A percentile compares a stretch with the other conserved stretches of the same genome.
Evolutionary conservation across 2,888 invertebrate species (phyloP).

Genomic region (Graphium colonna): DNA sequence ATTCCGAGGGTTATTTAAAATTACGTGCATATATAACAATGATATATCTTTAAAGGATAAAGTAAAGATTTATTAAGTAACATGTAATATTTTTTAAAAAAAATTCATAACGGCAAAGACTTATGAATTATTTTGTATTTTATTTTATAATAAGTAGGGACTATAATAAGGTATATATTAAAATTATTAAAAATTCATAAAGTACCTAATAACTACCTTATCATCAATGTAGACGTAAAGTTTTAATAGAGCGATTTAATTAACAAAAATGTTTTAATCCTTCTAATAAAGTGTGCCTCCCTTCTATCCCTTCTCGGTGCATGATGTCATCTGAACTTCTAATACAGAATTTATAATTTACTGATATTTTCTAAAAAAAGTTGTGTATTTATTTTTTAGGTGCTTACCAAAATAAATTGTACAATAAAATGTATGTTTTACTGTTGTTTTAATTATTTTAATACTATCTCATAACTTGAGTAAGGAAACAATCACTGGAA

Average conservation of each 20-base stretch:
- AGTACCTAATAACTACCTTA: too few species aligned
- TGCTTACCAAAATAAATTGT: background rate
- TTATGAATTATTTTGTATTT: background rate
- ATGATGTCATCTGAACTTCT: too few species aligned
- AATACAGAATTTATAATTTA: too few species aligned
- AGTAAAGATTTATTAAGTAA: background rate
- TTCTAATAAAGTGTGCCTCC: too few species aligned
- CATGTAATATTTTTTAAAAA: background rate
- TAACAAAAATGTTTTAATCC: too few species aligned
- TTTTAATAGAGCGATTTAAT: too few species aligned
- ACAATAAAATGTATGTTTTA: too few species aligned
- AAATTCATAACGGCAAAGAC: too few species aligned
- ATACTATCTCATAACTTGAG: too few species aligned
- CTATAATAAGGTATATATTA: background rate
- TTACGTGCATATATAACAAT: constrained; percentile 23
- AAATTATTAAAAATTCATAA: background rate
- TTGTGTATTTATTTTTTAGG: background rate
- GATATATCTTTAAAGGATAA: background rate
- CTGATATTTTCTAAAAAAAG: too few species aligned
- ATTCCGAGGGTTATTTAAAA: constrained; percentile 25
- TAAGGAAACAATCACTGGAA: background rate
- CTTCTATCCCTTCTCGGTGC: too few species aligned
- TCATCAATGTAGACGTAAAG: too few species aligned
- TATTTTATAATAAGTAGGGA: background rate
- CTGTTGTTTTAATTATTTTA: background rate